Conservation (phyloP, 2,888 invertebrate genomes). For the Molorchus minor region DNA sequence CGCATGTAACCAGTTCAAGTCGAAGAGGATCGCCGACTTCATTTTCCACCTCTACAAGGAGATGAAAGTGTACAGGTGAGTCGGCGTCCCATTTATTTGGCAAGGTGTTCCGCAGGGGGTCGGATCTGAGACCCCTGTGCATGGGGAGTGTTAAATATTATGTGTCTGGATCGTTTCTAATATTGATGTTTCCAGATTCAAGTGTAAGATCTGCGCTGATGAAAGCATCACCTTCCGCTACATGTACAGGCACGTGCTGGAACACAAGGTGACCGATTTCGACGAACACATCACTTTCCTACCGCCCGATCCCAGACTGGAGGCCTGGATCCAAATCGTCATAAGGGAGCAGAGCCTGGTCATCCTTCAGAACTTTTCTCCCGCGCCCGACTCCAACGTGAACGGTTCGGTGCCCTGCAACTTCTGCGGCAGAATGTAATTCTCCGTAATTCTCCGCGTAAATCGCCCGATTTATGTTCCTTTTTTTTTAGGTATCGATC, state of each 20-base stretch:
- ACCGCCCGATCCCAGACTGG: constrained; percentile 42
- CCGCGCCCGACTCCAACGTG: constrained; percentile 20
- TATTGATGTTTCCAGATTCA: too few species aligned
- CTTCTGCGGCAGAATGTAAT: constrained; percentile 44
- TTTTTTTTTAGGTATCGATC: constrained; percentile 41
- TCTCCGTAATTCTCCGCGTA: neutral
- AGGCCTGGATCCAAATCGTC: constrained; percentile 52
- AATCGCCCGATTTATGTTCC: neutral
- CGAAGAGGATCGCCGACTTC: constrained; percentile 69
- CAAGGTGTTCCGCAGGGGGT: neutral
- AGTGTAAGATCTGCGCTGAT: constrained; percentile 69
- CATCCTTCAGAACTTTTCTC: constrained; percentile 33
- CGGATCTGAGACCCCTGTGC: too few species aligned
- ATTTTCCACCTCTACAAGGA: constrained; percentile 75
- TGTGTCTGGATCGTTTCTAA: too few species aligned
- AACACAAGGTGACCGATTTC: constrained; percentile 55
- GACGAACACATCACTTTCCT: constrained; percentile 38
- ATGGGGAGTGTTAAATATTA: too few species aligned
- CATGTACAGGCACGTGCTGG: constrained; percentile 66
- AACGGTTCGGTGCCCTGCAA: constrained; percentile 24
- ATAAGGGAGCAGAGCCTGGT: constrained; percentile 45
- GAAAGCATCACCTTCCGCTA: constrained; percentile 67
- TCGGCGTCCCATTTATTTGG: constrained; percentile 1
- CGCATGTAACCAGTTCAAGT: constrained; percentile 68
- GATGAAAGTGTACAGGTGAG: constrained; percentile 71